These are phyloP conservation scores for Oligia strigilis DNA, from an alignment of 2,888 invertebrate genomes.

Conservation along the genomic window DNA sequence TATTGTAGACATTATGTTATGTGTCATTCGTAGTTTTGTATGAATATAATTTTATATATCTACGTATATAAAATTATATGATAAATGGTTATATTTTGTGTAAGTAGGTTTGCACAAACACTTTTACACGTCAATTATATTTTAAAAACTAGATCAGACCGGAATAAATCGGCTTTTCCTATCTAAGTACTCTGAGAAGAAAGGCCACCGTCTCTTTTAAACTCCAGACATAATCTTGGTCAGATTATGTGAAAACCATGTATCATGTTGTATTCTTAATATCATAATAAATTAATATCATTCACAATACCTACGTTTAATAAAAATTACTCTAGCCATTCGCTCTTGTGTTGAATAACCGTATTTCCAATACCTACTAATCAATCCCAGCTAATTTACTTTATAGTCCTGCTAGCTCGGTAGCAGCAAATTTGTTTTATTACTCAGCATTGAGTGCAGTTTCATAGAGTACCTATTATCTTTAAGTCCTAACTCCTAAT, in stretches of 20 bases:
- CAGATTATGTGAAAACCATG: too few relatives aligned
- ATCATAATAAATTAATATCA: neutral
- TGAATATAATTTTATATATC: too few relatives aligned
- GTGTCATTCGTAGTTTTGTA: too few relatives aligned
- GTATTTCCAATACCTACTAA: constrained; percentile 2
- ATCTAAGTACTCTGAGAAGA: too few relatives aligned
- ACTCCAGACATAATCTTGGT: too few relatives aligned
- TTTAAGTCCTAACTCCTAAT: constrained; percentile 7
- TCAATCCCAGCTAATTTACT: constrained; percentile 1
- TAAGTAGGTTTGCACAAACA: too few relatives aligned
- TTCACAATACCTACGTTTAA: neutral
- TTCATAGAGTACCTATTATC: constrained; percentile 17
- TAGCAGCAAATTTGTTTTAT: neutral
- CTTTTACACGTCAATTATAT: too few relatives aligned
- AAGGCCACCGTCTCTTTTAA: too few relatives aligned
- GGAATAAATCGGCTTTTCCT: too few relatives aligned
- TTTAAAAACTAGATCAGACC: too few relatives aligned
- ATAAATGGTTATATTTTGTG: too few relatives aligned
- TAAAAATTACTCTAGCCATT: neutral
- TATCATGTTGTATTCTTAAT: too few relatives aligned
- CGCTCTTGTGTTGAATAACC: neutral
- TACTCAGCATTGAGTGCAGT: neutral
- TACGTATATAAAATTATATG: neutral
- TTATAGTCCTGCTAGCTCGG: neutral
- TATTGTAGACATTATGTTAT: neutral